Conservation (phyloP, 2,797 vertebrate genomes). For the Acrocephalus scirpaceus region DNA sequence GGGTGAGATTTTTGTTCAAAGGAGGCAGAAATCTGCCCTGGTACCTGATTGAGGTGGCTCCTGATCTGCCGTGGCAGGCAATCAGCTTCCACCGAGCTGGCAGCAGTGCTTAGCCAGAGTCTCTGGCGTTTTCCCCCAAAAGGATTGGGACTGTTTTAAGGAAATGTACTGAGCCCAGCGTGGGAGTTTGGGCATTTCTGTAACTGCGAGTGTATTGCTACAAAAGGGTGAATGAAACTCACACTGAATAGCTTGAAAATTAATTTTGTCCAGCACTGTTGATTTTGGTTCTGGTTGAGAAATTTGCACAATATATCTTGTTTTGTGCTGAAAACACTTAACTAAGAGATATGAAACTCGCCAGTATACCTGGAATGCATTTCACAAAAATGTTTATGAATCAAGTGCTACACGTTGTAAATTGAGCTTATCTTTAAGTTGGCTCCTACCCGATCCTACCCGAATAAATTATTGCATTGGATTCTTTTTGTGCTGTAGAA, state of each 20-base stretch:
- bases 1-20: neutral
- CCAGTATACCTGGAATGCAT: neutral
- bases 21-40: neutral
- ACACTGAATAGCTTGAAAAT: neutral
- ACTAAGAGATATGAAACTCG: neutral
- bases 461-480: neutral
- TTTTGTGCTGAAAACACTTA: neutral
- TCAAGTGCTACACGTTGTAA: neutral
- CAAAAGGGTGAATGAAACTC: neutral
- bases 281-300: neutral
- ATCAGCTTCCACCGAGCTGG: neutral
- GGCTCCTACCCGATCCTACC: accelerated
- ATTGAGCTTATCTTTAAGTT: neutral
- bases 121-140: neutral
- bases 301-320: neutral
- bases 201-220: accelerated
- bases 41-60: neutral
- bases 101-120: neutral
- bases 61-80: neutral
- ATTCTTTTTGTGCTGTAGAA: neutral
- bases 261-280: neutral
- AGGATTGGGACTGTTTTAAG: neutral
- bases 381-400: neutral
- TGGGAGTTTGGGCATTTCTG: neutral
- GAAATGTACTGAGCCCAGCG: neutral